Conservation (phyloP, 2,797 vertebrate species). For the Onychomys leucogaster region DNA sequence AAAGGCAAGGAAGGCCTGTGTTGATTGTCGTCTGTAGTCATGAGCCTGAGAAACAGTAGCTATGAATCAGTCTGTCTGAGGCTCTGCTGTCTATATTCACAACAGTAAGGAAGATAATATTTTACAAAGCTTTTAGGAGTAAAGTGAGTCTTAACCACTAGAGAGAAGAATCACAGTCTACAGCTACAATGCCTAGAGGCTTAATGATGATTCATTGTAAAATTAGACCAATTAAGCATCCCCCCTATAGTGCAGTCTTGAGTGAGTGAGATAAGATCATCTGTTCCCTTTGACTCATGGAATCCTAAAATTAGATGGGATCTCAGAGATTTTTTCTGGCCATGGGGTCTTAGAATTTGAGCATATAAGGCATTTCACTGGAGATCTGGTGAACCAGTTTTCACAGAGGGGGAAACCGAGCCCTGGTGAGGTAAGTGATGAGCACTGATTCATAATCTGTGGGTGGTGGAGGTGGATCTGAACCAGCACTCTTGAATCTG, state of each 20-base stretch:
- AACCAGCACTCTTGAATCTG: slow-evolving; percentile 38
- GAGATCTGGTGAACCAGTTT: slow-evolving; percentile 40
- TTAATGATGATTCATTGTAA: slow-evolving; percentile 79
- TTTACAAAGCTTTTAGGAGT: slow-evolving; percentile 81
- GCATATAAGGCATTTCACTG: not conserved
- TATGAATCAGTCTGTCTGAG: slow-evolving; percentile 83
- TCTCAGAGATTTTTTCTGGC: slow-evolving; percentile 70
- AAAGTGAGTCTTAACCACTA: slow-evolving; percentile 79
- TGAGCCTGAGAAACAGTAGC: slow-evolving; percentile 77
- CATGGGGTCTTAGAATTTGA: slow-evolving; percentile 1
- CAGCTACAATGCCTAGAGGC: slow-evolving; percentile 71
- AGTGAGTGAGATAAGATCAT: slow-evolving; percentile 74
- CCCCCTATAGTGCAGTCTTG: slow-evolving; percentile 51
- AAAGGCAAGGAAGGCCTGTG: slow-evolving; percentile 73
- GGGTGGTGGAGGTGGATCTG: not conserved
- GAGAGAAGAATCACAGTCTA: slow-evolving; percentile 80
- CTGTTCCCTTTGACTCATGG: slow-evolving; percentile 71
- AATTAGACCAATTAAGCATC: slow-evolving; percentile 74
- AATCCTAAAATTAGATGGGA: slow-evolving; percentile 69
- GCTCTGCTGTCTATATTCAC: slow-evolving; percentile 73
- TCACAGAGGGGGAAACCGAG: slow-evolving; percentile 53
- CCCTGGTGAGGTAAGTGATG: slow-evolving; percentile 8
- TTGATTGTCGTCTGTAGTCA: slow-evolving; percentile 74
- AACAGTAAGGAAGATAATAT: slow-evolving; percentile 79
- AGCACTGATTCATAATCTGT: slow-evolving; percentile 43